A percentile compares a stretch with the other conserved stretches of the same genome.
Evolutionary conservation across 2,113 vertebrate species (phyloP).

Genomic region (Circaetus cinerascens): DNA sequence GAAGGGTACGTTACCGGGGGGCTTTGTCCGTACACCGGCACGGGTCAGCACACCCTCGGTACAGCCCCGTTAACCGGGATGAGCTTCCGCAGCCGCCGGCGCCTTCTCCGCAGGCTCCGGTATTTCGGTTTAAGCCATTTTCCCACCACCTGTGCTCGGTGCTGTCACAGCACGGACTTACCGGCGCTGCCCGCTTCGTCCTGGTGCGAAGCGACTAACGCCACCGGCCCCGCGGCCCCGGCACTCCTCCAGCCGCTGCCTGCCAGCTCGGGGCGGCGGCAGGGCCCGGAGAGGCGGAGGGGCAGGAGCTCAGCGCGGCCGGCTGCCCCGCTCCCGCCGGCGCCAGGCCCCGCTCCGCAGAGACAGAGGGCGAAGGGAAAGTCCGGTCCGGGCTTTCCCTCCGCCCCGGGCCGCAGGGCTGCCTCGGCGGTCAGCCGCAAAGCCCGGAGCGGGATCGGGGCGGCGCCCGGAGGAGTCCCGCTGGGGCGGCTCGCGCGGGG

Average conservation of each 20-base stretch:
- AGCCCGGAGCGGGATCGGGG: background rate
- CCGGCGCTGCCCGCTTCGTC: background rate
- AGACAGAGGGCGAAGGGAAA: fast-evolving
- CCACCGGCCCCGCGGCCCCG: background rate
- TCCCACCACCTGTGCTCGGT: fast-evolving
- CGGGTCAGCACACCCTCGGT: background rate
- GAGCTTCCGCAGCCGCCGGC: background rate
- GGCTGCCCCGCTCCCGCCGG: background rate
- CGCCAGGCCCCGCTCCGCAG: background rate
- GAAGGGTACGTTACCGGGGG: fast-evolving
- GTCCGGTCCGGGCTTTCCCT: background rate
- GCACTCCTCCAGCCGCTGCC: background rate
- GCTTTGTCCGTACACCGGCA: fast-evolving
- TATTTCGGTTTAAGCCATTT: fast-evolving
- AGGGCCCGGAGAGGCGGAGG: background rate
- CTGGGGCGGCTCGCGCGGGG: background rate
- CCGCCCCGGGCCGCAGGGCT: background rate
- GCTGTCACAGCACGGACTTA: background rate
- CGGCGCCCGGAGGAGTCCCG: background rate
- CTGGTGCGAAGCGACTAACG: too few species aligned
- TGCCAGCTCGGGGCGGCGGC: background rate
- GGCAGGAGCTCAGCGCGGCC: background rate
- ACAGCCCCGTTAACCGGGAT: fast-evolving
- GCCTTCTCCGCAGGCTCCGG: fast-evolving
- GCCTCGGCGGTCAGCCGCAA: background rate